Evolutionary conservation across 2,113 vertebrate genomes (phyloP).

Genomic region (Rousettus leschenaultii): DNA sequence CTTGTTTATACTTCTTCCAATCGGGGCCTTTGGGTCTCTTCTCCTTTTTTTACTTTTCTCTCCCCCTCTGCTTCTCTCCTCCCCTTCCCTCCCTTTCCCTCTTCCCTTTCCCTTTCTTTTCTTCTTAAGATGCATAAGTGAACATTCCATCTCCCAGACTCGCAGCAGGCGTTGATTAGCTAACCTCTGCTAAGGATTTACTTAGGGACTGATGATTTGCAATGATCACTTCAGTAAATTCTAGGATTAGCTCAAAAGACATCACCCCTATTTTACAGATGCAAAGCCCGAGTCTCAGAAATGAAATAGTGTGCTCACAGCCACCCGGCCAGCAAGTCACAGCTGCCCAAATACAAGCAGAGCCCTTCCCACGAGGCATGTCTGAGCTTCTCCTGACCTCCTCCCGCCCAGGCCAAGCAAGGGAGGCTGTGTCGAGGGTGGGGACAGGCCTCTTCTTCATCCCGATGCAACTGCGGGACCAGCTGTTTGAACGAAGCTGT

Average conservation of each 20-base stretch:
- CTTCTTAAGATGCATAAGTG: not conserved
- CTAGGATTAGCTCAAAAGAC: not conserved
- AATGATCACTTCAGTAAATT: not conserved
- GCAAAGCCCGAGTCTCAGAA: not conserved
- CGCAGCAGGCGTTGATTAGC: not conserved
- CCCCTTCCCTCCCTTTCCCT: accelerated
- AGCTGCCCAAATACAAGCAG: not conserved
- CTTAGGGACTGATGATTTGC: no score
- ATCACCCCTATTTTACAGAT: not conserved
- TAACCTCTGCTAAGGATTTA: not conserved
- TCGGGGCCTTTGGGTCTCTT: not conserved
- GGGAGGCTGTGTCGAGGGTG: accelerated
- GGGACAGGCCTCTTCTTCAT: accelerated
- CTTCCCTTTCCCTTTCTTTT: no score
- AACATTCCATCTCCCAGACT: no score
- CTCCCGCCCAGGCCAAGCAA: no score
- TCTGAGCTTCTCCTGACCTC: not conserved
- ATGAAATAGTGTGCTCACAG: not conserved
- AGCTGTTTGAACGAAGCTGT: accelerated
- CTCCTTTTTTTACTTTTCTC: no score
- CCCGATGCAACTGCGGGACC: accelerated
- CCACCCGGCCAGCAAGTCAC: not conserved
- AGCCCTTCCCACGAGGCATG: accelerated
- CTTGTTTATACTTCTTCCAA: accelerated
- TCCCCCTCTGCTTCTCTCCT: not conserved